These are phyloP conservation scores for Sarcophaga subvicina DNA, from an alignment of 2,888 invertebrate species.

Conservation along the genomic window DNA sequence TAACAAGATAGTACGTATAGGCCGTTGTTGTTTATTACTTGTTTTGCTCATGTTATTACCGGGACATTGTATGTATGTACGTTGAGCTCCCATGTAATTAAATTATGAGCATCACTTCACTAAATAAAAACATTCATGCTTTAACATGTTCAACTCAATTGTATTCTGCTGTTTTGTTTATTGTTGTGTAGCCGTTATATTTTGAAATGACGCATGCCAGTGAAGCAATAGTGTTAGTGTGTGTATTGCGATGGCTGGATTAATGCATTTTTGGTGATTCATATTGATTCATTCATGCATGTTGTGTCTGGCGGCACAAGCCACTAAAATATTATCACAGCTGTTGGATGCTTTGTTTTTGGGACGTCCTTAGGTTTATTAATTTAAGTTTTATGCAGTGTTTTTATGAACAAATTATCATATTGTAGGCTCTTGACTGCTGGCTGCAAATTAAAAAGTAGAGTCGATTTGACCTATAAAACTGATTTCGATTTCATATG, in stretches of 20 bases:
- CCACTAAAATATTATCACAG: not conserved
- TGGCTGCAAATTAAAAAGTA: no score
- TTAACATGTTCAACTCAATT: conserved; percentile 30
- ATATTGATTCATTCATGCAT: no score
- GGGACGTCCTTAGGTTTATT: not conserved
- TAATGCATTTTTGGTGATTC: not conserved
- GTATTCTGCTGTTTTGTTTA: conserved; percentile 11
- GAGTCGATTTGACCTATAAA: no score
- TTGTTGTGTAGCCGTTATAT: conserved; percentile 40
- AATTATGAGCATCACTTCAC: not conserved
- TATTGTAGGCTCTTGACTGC: no score
- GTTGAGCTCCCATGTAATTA: conserved; percentile 3
- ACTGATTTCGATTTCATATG: no score
- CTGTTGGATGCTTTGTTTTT: not conserved
- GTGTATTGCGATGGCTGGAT: not conserved
- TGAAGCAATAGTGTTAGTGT: conserved; percentile 1
- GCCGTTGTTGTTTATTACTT: no score
- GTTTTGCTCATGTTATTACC: no score
- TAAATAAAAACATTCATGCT: conserved; percentile 47
- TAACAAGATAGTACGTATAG: no score
- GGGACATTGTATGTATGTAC: no score
- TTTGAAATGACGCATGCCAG: conserved; percentile 30
- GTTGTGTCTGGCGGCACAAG: not conserved
- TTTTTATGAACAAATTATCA: no score
- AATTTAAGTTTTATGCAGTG: no score